These are phyloP conservation scores for Mayetiola destructor DNA, from an alignment of 2,888 invertebrate genomes.

Conservation along the genomic window DNA sequence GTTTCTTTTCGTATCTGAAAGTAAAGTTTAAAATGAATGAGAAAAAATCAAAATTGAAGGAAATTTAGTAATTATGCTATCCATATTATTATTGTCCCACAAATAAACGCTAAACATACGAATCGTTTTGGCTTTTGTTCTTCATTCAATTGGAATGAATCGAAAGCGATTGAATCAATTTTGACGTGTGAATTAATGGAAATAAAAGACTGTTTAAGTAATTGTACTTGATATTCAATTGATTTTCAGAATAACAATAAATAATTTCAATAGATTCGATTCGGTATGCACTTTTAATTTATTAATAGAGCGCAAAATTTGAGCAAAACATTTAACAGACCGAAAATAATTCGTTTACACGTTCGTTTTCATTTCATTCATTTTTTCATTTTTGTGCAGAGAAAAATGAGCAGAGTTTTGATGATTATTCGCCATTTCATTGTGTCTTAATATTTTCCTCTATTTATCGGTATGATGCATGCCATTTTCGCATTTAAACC, in stretches of 20 bases:
- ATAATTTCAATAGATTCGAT: not conserved
- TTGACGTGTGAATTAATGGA: not conserved
- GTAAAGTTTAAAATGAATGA: not conserved
- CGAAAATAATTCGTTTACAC: slow-evolving; percentile 11
- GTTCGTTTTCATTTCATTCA: not conserved
- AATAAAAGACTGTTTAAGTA: not conserved
- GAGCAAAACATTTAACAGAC: slow-evolving; percentile 7
- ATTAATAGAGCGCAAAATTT: slow-evolving; percentile 13
- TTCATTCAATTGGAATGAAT: too few relatives aligned
- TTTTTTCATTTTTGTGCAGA: not conserved
- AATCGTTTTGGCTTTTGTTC: too few relatives aligned
- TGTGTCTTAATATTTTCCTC: too few relatives aligned
- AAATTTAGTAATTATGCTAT: too few relatives aligned
- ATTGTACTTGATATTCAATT: not conserved
- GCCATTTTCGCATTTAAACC: too few relatives aligned
- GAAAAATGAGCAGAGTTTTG: not conserved
- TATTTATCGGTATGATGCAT: too few relatives aligned
- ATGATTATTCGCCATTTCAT: not conserved
- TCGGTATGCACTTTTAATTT: not conserved
- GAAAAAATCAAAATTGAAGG: not conserved
- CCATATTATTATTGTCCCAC: too few relatives aligned
- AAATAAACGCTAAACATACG: too few relatives aligned
- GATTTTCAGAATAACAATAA: not conserved
- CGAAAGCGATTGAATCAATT: not conserved
- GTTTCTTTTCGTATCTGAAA: slow-evolving; percentile 14